These are phyloP conservation scores for Galleria mellonella DNA, from an alignment of 1,140 invertebrate genomes.

Conservation along the genomic window DNA sequence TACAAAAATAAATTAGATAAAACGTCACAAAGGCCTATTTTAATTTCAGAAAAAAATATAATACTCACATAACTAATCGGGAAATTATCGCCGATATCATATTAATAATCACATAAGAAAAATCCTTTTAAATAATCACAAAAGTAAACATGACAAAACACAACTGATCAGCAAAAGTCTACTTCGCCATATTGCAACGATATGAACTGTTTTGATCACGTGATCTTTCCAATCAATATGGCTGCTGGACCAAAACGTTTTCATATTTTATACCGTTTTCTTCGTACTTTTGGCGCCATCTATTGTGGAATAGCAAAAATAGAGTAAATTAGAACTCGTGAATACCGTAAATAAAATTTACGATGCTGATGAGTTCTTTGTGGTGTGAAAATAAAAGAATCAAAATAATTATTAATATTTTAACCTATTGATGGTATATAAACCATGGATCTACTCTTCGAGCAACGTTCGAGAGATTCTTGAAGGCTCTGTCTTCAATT, in stretches of 20 bases:
- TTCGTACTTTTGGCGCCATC: conserved; percentile 23
- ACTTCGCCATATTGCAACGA: conserved; percentile 59
- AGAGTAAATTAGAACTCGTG: no score
- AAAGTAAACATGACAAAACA: conserved; percentile 69
- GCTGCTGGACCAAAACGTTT: conserved; percentile 1
- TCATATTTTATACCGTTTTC: conserved; percentile 1
- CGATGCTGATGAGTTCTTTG: no score
- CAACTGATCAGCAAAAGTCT: conserved; percentile 50
- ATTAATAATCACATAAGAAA: conserved; percentile 64
- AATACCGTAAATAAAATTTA: no score
- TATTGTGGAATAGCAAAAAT: conserved; percentile 7
- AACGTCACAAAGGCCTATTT: conserved; percentile 2
- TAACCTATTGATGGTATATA: no score
- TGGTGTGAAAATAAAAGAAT: no score
- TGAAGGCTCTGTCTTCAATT: no score
- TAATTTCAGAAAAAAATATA: not conserved
- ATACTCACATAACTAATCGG: conserved; percentile 84
- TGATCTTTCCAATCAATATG: conserved; percentile 64
- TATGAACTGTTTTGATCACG: conserved; percentile 71
- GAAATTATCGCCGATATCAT: conserved; percentile 86
- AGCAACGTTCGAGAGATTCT: no score
- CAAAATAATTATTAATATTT: no score
- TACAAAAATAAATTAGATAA: conserved; percentile 5
- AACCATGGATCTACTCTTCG: no score
- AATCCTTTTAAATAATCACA: conserved; percentile 52